Conservation (phyloP, 23 tunicate genomes). For the Phallusia fumigata region DNA sequence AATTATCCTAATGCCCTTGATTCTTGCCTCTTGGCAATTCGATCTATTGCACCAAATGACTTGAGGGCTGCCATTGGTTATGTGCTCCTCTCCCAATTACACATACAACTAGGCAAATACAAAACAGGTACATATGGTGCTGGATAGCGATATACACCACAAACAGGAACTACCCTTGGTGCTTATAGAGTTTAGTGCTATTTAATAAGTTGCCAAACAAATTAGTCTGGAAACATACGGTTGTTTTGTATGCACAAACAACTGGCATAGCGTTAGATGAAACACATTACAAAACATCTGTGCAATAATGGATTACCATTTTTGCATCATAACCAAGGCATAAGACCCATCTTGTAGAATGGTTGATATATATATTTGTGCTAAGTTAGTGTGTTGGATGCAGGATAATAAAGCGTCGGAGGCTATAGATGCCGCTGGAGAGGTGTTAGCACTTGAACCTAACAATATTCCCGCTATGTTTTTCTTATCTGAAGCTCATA, state of each 20-base stretch:
- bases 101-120: slow-evolving; percentile 52
- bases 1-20: slow-evolving; percentile 48
- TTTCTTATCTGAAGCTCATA: slow-evolving; percentile 62
- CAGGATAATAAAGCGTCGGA: slow-evolving; percentile 49
- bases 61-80: slow-evolving; percentile 29
- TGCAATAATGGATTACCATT: background rate
- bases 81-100: slow-evolving; percentile 53
- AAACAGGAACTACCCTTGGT: background rate
- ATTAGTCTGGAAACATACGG: background rate
- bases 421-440: slow-evolving; percentile 41
- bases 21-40: slow-evolving; percentile 38
- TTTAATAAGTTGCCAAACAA: background rate
- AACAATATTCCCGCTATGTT: slow-evolving; percentile 61
- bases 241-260: background rate
- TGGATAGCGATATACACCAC: background rate
- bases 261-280: background rate
- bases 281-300: background rate
- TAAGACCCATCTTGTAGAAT: no score
- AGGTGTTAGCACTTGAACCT: slow-evolving; percentile 39
- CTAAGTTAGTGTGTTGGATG: background rate
- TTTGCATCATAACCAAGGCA: background rate
- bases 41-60: slow-evolving; percentile 35
- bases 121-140: slow-evolving; percentile 46
- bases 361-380: background rate
- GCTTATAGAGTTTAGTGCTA: background rate